Base-by-base conservation (phyloP, 2,888 invertebrate genomes). In the Heliothis peltigera region DNA sequence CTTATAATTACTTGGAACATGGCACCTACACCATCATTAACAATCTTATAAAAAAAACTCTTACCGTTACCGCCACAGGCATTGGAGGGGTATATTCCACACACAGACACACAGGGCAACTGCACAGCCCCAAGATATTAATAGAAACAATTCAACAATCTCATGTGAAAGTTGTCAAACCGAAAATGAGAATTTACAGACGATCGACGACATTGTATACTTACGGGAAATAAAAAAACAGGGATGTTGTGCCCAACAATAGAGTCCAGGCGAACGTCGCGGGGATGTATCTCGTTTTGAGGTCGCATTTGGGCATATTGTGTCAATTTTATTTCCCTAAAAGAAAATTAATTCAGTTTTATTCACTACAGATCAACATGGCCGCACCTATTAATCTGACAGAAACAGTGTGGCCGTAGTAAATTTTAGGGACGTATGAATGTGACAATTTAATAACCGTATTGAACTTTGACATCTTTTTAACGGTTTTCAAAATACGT, bases 161-260 rank as follows among this genome's bases (percentile, higher is more conserved):
- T 87, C 84, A 84, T 88, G 93, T 92, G 94, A 94, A 95, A 94
- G 94, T 94, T 93, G 93, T 91, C 92, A 93, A 91, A 91, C 85
- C 87, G 87, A 92, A 91, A 90, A 88, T 89, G 77, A 84, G 80
- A 91, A 90, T 89, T 89, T 77, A 89, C 87, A 85, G 89, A 81
- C 82, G 83, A 87, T 89, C 85, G 87, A 89, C 87, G 88, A 89
- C 86, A 87, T 85, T 90, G 87, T 91, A 91, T 95, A 98, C 99
- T 98, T 96, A 99, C 99, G 99, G 98, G 95, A 98, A 99, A 95
- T 98, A 98, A 96, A 99, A 99, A 96, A 99, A 99, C 87, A 98
- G 96, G 89, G 97, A 97, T 84, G 99, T 99, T 85, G 98, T 98
- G 91, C 97, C 97, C 92, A 99, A 96, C 85, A 99, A 96, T 90